A percentile compares a stretch with the other conserved stretches of the same genome.
These are phyloP conservation scores for Actinia equina DNA, from an alignment of 64 coral and sea anemone species.

Conservation along the genomic window DNA sequence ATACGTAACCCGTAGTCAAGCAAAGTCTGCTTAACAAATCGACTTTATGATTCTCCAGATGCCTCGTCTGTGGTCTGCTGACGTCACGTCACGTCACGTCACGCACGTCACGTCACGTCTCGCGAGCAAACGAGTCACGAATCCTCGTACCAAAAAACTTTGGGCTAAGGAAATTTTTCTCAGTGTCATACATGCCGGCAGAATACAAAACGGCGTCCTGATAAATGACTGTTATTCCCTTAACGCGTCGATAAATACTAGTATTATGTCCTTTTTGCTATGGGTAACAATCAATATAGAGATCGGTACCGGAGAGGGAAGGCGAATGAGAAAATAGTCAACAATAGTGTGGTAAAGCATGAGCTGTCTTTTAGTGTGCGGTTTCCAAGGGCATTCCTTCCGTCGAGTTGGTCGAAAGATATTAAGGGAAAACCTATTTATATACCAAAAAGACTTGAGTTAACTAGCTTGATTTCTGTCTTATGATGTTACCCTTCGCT, in stretches of 20 bases:
- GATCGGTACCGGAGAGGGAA: background rate
- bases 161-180: background rate
- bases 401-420: too few species aligned
- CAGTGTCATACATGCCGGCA: background rate
- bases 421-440: too few species aligned
- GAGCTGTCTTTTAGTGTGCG: too few species aligned
- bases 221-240: background rate
- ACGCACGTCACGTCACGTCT: background rate
- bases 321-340: background rate
- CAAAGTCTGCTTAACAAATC: background rate
- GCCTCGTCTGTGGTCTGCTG: background rate
- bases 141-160: background rate
- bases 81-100: background rate
- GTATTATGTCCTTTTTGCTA: background rate
- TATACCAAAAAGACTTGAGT: too few species aligned
- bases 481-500: background rate
- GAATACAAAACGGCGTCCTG: background rate
- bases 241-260: background rate
- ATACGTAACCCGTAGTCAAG: background rate
- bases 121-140: background rate
- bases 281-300: background rate
- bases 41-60: background rate
- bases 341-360: background rate
- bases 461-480: too few species aligned
- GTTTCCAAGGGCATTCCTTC: too few species aligned